A percentile compares a stretch with the other conserved stretches of the same genome.
Conservation (phyloP, 2,113 vertebrate species). For the Phrynocephalus versicolor region DNA sequence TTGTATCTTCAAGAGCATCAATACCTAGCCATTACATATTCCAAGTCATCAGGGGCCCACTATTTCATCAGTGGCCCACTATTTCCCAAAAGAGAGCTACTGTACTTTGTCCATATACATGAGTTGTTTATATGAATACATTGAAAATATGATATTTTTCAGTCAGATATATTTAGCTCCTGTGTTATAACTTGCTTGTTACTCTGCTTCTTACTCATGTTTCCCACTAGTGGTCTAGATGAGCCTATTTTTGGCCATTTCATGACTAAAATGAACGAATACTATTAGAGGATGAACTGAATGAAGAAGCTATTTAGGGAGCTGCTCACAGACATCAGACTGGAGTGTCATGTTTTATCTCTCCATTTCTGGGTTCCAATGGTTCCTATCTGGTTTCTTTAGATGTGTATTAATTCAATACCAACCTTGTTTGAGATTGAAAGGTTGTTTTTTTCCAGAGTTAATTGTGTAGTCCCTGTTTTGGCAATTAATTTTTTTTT, state of each 20-base stretch:
- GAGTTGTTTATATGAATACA: slow-evolving; percentile 27
- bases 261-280: slow-evolving; percentile 18
- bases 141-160: background rate
- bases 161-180: slow-evolving; percentile 32
- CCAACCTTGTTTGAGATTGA: background rate
- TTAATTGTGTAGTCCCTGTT: slow-evolving; percentile 14
- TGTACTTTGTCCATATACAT: background rate
- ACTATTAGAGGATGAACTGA: slow-evolving; percentile 31
- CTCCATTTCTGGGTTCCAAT: slow-evolving; percentile 34
- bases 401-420: slow-evolving; percentile 13
- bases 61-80: slow-evolving; percentile 16
- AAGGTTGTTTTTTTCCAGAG: slow-evolving; percentile 11
- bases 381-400: slow-evolving; percentile 31
- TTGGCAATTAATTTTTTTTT: slow-evolving; percentile 26
- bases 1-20: slow-evolving; percentile 1
- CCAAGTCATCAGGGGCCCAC: slow-evolving; percentile 9
- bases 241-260: slow-evolving; percentile 5
- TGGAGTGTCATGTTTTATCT: background rate
- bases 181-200: slow-evolving; percentile 7
- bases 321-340: slow-evolving; percentile 14
- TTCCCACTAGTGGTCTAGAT: slow-evolving; percentile 1
- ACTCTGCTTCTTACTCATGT: slow-evolving; percentile 26
- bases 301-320: slow-evolving; percentile 3
- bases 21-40: background rate
- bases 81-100: slow-evolving; percentile 8